Evolutionary conservation across 2,113 vertebrate genomes (phyloP), one percentile per base, ranked within the genome.

Genomic region (Melanostigma gelatinosum): DNA sequence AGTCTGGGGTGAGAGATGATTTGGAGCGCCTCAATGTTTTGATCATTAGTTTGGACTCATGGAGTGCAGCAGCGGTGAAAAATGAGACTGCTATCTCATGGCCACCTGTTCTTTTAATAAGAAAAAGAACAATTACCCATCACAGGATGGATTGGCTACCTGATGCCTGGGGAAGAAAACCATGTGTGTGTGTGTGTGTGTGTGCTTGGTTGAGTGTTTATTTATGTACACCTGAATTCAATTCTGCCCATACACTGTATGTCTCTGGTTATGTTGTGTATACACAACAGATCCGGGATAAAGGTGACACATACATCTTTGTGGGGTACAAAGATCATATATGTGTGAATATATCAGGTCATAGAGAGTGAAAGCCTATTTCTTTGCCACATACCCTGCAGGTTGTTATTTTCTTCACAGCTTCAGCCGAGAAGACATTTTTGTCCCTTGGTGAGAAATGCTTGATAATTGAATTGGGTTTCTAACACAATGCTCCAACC

Each of bases 41-140:
- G 87, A 91, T 93, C 91, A 93, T 94, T 94, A 92, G 90, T 89
- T 87, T 89, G 88, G 85, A 85, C 78, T 88, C 87, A 83, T 84
- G 89, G 82, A 83, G 91, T 84, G 89, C 74, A 36, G 88, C 77
- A 54, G 85, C 46, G 29, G 85, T 89, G 90, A 92, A 85, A 89
- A 89, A 93, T 92, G 82, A 90, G 80, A 71, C 81, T 13, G 55
- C 85, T 80, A 78, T 88, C 82, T 90, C 88, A 88, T 62, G 82
- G 89, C 91, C 92, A 92, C 89, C 88, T 93, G 91, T 86, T 92
- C 86, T 85, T 90, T 86, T 89, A 88, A 87, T 87, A 91, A 87
- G 87, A 92, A 87, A 87, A 87, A 87, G 83, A 91, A 90, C 85
- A 87, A 88, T 87, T 78, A 72, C 69, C 79, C 82, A 70, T 80